Percentiles rank a stretch among this genome's conserved stretches.
These are phyloP conservation scores for Phyllotreta striolata DNA, from an alignment of 2,888 invertebrate genomes.

Conservation along the genomic window DNA sequence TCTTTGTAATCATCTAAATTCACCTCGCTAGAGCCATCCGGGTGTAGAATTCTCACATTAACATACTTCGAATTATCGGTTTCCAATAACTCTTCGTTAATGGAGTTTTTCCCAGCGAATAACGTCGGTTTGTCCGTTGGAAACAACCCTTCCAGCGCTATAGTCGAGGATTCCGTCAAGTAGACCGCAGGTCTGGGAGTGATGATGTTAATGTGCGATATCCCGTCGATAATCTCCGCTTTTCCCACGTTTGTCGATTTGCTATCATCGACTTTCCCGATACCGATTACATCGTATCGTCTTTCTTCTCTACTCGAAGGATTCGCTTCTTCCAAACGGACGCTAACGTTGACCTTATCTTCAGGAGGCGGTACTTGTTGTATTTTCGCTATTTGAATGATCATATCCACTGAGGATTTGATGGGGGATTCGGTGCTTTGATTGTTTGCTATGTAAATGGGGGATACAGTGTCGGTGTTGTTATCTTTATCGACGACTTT, in stretches of 20 bases:
- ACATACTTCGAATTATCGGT: constrained; percentile 57
- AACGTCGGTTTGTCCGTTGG: constrained; percentile 63
- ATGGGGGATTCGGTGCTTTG: constrained; percentile 30
- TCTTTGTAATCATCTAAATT: constrained; percentile 35
- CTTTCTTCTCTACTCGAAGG: constrained; percentile 45
- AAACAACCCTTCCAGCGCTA: constrained; percentile 73
- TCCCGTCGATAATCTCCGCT: constrained; percentile 56
- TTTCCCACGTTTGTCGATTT: constrained; percentile 53
- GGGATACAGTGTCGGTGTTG: constrained; percentile 41
- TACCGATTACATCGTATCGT: constrained; percentile 57
- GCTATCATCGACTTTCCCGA: constrained; percentile 59
- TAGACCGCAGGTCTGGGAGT: constrained; percentile 54
- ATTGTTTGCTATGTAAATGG: constrained; percentile 24
- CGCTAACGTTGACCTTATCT: constrained; percentile 38
- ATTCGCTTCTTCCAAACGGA: constrained; percentile 30
- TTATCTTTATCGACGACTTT: constrained; percentile 70
- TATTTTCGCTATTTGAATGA: constrained; percentile 42
- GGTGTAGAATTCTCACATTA: constrained; percentile 55
- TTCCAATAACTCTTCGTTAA: constrained; percentile 57
- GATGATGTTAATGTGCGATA: constrained; percentile 56
- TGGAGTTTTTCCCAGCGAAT: constrained; percentile 31
- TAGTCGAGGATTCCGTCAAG: constrained; percentile 69
- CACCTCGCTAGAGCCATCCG: constrained; percentile 41
- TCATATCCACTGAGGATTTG: constrained; percentile 36
- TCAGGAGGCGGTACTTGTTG: constrained; percentile 42